Evolutionary conservation across 37 sponge, comb jelly and placozoan genomes (phyloP), one percentile per base, ranked within the genome.

Genomic region (Aphrocallistes beatrix): DNA sequence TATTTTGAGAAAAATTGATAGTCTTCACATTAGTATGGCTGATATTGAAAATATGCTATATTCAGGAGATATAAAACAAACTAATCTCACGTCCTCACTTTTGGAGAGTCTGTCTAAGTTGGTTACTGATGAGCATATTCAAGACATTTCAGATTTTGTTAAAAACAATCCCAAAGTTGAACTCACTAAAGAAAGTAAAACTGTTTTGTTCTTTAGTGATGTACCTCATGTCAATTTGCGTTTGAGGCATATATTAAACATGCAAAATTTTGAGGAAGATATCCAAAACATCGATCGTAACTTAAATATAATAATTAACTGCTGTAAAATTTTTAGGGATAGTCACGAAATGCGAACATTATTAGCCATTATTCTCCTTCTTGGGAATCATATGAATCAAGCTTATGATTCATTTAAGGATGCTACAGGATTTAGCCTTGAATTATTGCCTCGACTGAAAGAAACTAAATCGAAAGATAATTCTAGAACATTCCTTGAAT

Each of bases 311-410:
- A 60, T 60, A 25, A 19, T 25, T 13, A 3, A 6, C 21, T 60
- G 75, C n/a, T 60, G 75, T 13, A 25, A 19, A 60, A 60, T 25
- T 8, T 28, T 60, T 19, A 60, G 34, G n/a, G n/a, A 60, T 60
- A 60, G 75, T 28, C 21, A 60, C n/a, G 75, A 60, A 30, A 3
- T 60, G 21, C 10, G 75, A 13, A 60, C 21, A 32, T 13, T 60
- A 1, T 60, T 60, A 60, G 10, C 75, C 10, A 60, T 60, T 25
- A 60, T 60, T 19, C 75, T 60, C 3, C 1, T 60, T 3, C 75
- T 60, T 60, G 75, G 75, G 3, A 60, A 60, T 60, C n/a, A 60
- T 60, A 60, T 60, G 75, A 60, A 60, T 30, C 75, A 60, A 60
- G n/a, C 75, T 19, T 60, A 60, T 60, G 21, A 60, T 60, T 60